These are phyloP conservation scores for Protobothrops flavoviridis DNA, from an alignment of 2,113 vertebrate species.

Conservation along the genomic window DNA sequence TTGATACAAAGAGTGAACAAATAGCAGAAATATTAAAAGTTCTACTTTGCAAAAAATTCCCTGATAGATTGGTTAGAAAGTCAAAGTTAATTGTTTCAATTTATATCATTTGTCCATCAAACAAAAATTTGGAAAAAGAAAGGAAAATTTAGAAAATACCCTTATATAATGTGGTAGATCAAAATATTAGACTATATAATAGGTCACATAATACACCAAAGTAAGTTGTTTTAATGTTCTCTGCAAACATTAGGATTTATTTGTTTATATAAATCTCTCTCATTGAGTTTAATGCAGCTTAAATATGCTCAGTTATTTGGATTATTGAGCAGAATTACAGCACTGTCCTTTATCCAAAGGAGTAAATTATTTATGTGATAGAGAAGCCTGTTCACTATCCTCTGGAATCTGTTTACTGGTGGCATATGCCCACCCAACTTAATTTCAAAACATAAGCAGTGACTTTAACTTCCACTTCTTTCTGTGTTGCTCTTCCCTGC, in stretches of 20 bases:
- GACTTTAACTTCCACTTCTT: background rate
- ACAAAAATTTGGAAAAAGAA: background rate
- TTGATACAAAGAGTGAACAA: background rate
- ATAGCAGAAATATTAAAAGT: background rate
- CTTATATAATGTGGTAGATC: background rate
- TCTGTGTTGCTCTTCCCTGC: background rate
- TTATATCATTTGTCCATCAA: background rate
- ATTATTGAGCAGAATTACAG: background rate
- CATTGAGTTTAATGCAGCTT: background rate
- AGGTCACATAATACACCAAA: background rate
- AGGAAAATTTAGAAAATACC: background rate
- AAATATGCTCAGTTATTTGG: background rate
- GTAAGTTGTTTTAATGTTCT: background rate
- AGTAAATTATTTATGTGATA: background rate
- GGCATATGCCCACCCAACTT: background rate
- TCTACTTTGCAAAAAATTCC: background rate
- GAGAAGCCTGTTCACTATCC: background rate
- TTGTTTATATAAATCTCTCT: background rate
- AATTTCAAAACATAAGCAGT: background rate
- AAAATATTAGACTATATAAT: background rate
- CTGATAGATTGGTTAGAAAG: background rate
- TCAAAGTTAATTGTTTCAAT: background rate
- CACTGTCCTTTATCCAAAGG: background rate
- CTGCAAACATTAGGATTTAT: background rate
- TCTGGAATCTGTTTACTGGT: background rate